These are phyloP conservation scores for Lethrus apterus DNA, from an alignment of 1,140 invertebrate genomes.

Conservation along the genomic window DNA sequence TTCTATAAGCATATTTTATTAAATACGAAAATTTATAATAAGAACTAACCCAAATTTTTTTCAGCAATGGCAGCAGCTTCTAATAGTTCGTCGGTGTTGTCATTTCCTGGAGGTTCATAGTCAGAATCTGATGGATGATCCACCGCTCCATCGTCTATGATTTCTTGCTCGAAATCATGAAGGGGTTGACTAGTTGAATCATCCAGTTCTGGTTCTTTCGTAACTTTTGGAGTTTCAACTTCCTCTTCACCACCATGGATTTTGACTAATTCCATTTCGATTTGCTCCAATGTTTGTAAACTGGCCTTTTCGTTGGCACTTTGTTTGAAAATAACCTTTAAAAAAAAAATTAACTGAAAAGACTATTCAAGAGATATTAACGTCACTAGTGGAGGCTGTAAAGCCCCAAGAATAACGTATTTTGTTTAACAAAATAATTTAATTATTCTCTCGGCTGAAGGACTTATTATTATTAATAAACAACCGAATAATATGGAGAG, in stretches of 20 bases:
- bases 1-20: conserved; percentile 9
- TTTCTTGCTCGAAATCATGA: conserved; percentile 15
- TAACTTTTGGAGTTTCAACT: conserved; percentile 6
- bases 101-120: conserved; percentile 23
- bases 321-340: conserved; percentile 5
- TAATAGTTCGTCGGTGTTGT: conserved; percentile 15
- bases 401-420: no score
- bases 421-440: no score
- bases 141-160: conserved; percentile 27
- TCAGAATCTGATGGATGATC: conserved; percentile 32
- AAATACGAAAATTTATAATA: not conserved
- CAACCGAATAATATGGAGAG: no score
- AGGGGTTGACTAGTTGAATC: conserved; percentile 4
- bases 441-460: no score
- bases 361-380: no score
- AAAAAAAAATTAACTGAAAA: no score
- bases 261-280: conserved; percentile 36
- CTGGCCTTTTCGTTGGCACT: conserved; percentile 19
- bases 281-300: conserved; percentile 32
- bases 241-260: conserved; percentile 29
- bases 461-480: no score
- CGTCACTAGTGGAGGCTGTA: no score
- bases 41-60: conserved; percentile 17
- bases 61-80: conserved; percentile 19
- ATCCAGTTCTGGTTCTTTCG: not conserved